Percentiles rank a stretch among this genome's conserved stretches.
Evolutionary conservation across 2,888 invertebrate species (phyloP).

Genomic region (Alcis repandata): DNA sequence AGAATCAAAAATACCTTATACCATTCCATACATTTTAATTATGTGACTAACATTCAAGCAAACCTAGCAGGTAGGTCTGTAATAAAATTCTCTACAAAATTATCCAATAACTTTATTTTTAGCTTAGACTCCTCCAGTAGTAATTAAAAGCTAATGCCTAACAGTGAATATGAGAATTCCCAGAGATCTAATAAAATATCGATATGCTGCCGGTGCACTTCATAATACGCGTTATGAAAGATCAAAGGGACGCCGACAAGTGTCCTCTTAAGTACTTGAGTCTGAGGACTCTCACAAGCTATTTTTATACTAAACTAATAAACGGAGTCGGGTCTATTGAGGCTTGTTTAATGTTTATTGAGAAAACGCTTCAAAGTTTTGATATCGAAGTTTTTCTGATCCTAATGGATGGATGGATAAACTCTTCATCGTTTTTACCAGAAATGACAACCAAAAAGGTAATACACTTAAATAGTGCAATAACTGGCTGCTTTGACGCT

Average conservation of each 20-base stretch:
- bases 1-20: too few species aligned
- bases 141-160: conserved; percentile 18
- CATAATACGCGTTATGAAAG: conserved; percentile 23
- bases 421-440: too few species aligned
- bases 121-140: background rate
- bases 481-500: too few species aligned
- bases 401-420: too few species aligned
- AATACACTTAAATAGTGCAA: too few species aligned
- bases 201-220: conserved; percentile 27
- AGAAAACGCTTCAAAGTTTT: background rate
- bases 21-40: too few species aligned
- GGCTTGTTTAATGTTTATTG: conserved; percentile 18
- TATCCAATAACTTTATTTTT: conserved; percentile 11
- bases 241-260: conserved; percentile 31
- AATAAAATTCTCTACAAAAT: background rate
- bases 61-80: background rate
- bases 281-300: conserved; percentile 12
- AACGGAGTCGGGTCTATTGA: conserved; percentile 18
- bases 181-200: conserved; percentile 25
- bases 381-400: too few species aligned
- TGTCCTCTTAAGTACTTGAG: conserved; percentile 19
- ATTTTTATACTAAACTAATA: conserved; percentile 33
- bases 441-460: too few species aligned
- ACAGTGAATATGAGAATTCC: conserved; percentile 8
- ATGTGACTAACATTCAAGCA: background rate